Conservation (phyloP, 92 coral and sea anemone species). For the Phenganax stokvisi region DNA sequence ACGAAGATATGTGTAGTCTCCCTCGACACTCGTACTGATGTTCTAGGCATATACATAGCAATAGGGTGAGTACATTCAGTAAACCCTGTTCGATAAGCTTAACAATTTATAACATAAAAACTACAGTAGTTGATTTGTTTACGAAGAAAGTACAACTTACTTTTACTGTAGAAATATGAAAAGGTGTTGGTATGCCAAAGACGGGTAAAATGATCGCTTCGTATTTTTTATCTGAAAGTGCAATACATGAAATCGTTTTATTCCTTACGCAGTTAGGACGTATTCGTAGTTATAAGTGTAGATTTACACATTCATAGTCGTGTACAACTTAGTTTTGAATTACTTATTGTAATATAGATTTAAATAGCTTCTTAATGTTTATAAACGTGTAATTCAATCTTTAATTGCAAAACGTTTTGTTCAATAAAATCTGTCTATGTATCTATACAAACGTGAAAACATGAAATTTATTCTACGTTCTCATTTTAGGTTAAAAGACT, state of each 20-base stretch:
- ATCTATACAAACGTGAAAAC: neutral
- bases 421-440: no score
- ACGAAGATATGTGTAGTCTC: conserved; percentile 91
- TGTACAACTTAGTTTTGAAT: no score
- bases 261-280: no score
- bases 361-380: no score
- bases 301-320: no score
- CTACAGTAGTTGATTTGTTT: no score
- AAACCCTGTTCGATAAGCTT: neutral
- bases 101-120: neutral
- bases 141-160: conserved; percentile 35
- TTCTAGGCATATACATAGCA: conserved; percentile 49
- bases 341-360: no score
- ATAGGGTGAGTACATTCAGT: conserved; percentile 3
- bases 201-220: conserved; percentile 86
- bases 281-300: neutral
- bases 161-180: conserved; percentile 96
- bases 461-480: neutral
- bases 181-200: conserved; percentile 95
- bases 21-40: conserved; percentile 97
- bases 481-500: neutral
- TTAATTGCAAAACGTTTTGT: no score
- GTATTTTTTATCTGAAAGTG: conserved; percentile 72
- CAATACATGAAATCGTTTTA: neutral
- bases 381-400: neutral